Evolutionary conservation across 2,797 vertebrate genomes (phyloP).

Genomic region (Urocyon cinereoargenteus): DNA sequence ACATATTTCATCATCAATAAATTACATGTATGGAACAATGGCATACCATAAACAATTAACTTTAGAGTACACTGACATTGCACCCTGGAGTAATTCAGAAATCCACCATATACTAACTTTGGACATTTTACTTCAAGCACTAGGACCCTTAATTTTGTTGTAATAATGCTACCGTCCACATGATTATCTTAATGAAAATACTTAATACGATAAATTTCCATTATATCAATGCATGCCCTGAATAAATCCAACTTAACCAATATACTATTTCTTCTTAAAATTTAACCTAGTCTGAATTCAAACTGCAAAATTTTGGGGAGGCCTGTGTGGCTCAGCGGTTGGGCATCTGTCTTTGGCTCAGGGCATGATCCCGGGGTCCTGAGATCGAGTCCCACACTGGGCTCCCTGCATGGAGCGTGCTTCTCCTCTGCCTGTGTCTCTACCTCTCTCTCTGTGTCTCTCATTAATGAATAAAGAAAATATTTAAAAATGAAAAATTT

Average conservation of each 20-base stretch:
- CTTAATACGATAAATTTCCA: background rate
- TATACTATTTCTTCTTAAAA: background rate
- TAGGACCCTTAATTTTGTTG: background rate
- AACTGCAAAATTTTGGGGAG: background rate
- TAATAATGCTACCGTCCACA: background rate
- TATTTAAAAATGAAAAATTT: background rate
- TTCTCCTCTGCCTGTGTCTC: too few species aligned
- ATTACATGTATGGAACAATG: background rate
- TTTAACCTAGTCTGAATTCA: background rate
- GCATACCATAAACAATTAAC: background rate
- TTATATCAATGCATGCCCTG: background rate
- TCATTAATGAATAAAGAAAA: too few species aligned
- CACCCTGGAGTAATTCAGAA: background rate
- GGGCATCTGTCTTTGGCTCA: too few species aligned
- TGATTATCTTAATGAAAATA: background rate
- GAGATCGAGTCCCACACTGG: too few species aligned
- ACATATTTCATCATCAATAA: background rate
- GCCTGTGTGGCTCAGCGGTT: too few species aligned
- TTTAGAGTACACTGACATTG: background rate
- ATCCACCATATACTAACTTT: background rate
- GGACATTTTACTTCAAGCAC: background rate
- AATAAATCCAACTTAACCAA: background rate
- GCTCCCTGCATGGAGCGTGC: too few species aligned
- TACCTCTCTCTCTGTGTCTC: too few species aligned
- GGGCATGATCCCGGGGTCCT: too few species aligned